Evolutionary conservation across 2,113 vertebrate genomes (phyloP), one percentile per base, ranked within the genome.

Genomic region (Charina bottae): DNA sequence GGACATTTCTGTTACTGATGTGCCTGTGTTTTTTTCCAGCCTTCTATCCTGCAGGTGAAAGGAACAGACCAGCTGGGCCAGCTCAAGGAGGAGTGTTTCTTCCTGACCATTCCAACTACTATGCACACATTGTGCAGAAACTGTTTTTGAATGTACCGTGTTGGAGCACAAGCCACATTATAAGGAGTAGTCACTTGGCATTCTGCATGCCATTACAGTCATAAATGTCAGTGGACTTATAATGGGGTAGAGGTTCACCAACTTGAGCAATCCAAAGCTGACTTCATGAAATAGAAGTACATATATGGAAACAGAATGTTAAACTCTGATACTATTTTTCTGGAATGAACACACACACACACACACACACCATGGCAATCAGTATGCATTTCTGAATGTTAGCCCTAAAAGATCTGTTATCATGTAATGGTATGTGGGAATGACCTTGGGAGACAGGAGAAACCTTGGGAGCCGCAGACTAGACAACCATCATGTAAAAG

Each of bases 391-490:
- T 28, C 60, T 26, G 78, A 46, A 88, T 23, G 0, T 9, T 85
- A 24, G 83, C 93, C 94, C 93, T 89, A 17, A 90, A 78, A 78
- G 72, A 78, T 42, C 42, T 78, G 33, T 42, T 15, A 42, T 21
- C 17, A 6, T 37, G n/a, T 37, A 72, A 78, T 37, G 33, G 42
- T 78, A 21, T 42, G 7, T 78, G 33, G 33, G 3, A 78, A 42
- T 78, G 33, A 21, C 7, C 72, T 78, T 49, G 49, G 49, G 49
- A 49, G 49, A 49, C 6, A 49, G 49, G 49, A 49, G 49, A 7
- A 49, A 49, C 2, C 42, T 42, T 42, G 42, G 42, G 49, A 49
- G 49, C 72, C 2, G 37, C 33, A 42, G 7, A 78, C 33, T 78
- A 21, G 72, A 21, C 33, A 9, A 78, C 33, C 9, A 42, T 78